phyloP scores from a whole-genome alignment of 2,888 invertebrate genomes.

The Leptopterna dolabrata region DNA sequence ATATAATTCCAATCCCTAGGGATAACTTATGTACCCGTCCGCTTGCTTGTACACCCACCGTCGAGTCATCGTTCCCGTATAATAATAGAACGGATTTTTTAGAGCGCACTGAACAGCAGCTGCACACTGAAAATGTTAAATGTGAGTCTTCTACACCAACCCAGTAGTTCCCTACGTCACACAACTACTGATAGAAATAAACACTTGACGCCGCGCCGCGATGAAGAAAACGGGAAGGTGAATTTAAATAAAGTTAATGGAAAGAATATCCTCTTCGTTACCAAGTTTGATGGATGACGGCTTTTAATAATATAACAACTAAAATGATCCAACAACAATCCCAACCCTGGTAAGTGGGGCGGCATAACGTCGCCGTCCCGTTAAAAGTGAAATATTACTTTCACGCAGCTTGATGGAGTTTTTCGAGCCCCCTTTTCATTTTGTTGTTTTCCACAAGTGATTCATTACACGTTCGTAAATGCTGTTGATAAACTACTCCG shows the following conservation, averaged over 20 bases:
- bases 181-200: no score
- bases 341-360: not conserved
- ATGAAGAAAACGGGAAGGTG: not conserved
- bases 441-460: not conserved
- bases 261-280: not conserved
- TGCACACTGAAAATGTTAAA: no score
- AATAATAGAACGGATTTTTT: no score
- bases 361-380: not conserved
- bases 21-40: no score
- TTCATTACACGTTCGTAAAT: not conserved
- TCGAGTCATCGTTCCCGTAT: no score
- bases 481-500: not conserved
- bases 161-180: no score
- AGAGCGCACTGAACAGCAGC: no score
- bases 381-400: constrained; percentile 8
- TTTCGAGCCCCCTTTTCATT: not conserved
- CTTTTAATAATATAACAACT: not conserved
- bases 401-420: not conserved
- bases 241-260: not conserved
- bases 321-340: not conserved
- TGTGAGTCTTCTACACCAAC: no score
- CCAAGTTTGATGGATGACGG: not conserved
- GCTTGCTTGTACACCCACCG: no score
- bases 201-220: no score
- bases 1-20: no score